A percentile compares a stretch with the other conserved stretches of the same genome.
These are phyloP conservation scores for Labeo rohita DNA, from an alignment of 2,113 vertebrate genomes.

Conservation along the genomic window DNA sequence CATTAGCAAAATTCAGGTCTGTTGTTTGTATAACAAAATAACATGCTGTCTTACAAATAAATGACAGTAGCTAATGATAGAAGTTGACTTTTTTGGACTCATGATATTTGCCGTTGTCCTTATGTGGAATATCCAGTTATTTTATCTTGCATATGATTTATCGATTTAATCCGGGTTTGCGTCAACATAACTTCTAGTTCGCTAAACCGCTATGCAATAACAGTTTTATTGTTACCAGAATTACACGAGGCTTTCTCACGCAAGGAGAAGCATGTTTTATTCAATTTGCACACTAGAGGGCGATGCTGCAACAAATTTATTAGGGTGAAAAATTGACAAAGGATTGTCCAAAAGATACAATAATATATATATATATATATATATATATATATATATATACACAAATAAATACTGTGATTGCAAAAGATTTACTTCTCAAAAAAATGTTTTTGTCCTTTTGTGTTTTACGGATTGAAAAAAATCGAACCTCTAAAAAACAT, in stretches of 20 bases:
- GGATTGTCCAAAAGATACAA: neutral
- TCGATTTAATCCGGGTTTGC: neutral
- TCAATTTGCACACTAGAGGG: conserved; percentile 20
- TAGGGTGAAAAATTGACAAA: neutral
- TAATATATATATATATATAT: too few species aligned
- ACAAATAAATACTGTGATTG: too few species aligned
- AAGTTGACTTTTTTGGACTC: neutral
- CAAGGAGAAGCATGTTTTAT: neutral
- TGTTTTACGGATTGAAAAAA: too few species aligned
- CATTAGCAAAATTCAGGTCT: conserved; percentile 43
- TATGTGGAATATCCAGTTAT: neutral
- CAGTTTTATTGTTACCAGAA: neutral
- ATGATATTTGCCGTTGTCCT: neutral
- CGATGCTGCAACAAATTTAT: neutral
- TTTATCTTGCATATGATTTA: neutral
- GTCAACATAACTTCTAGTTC: neutral
- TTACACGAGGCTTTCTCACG: neutral
- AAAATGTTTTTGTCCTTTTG: too few species aligned
- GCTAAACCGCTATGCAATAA: neutral
- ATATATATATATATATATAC: too few species aligned
- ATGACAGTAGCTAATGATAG: conserved; percentile 52
- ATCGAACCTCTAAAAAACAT: too few species aligned
- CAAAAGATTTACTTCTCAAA: too few species aligned
- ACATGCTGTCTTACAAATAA: conserved; percentile 58
- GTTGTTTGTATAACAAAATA: conserved; percentile 51